Evolutionary conservation across 2,797 vertebrate species (phyloP).

Genomic region (Psittacula derbiana): DNA sequence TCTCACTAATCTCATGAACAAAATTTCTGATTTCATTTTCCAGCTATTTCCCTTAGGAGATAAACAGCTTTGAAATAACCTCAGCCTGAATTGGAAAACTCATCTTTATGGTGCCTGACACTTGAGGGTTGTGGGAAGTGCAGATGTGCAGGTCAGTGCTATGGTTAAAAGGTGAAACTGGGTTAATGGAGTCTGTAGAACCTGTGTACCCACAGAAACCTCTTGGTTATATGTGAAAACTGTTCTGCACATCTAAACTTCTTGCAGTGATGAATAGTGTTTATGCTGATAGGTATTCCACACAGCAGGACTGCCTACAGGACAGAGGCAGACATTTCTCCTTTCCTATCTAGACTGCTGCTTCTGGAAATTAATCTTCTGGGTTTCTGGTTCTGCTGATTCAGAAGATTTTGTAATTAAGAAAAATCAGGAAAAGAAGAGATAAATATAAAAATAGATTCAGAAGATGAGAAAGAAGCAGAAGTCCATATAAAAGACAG

Average conservation of each 20-base stretch:
- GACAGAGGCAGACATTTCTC: neutral
- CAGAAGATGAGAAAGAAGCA: neutral
- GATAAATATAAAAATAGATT: neutral
- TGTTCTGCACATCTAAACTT: neutral
- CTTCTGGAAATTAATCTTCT: neutral
- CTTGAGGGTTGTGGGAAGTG: neutral
- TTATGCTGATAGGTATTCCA: neutral
- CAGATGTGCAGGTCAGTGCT: neutral
- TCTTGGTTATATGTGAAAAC: neutral
- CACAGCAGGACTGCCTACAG: neutral
- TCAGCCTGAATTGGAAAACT: neutral
- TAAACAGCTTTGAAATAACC: neutral
- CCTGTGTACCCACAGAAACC: neutral
- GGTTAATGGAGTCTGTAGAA: neutral
- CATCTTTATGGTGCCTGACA: neutral
- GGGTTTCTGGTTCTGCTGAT: neutral
- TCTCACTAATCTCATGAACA: neutral
- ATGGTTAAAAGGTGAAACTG: neutral
- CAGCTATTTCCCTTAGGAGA: neutral
- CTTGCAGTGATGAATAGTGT: neutral
- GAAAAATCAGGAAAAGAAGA: neutral
- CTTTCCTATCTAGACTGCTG: neutral
- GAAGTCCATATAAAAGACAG: fast-evolving
- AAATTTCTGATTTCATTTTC: neutral
- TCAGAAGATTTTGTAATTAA: neutral